These are phyloP conservation scores for Cottoperca gobio DNA, from an alignment of 2,797 vertebrate species.

Conservation along the genomic window DNA sequence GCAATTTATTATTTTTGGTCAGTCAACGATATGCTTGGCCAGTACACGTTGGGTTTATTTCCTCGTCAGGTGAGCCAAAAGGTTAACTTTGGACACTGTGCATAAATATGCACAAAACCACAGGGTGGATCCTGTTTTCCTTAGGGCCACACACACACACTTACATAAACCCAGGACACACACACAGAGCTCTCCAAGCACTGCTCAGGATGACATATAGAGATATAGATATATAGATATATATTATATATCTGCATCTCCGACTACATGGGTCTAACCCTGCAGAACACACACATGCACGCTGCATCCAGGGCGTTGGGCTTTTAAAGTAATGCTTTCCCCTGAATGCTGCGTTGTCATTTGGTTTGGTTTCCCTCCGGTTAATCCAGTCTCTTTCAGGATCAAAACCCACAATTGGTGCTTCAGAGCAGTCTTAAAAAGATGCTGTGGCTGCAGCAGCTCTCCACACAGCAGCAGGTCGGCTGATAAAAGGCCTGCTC, in stretches of 20 bases:
- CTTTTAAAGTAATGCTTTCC: constrained; percentile 24
- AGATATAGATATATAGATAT: constrained; percentile 1
- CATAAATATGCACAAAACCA: constrained; percentile 8
- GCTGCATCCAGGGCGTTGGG: background rate
- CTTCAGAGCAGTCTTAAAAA: constrained; percentile 28
- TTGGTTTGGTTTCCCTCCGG: constrained; percentile 30
- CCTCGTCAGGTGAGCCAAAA: too few species aligned
- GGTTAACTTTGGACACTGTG: background rate
- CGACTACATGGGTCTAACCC: constrained; percentile 16
- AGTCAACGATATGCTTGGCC: too few species aligned
- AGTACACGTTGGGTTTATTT: too few species aligned
- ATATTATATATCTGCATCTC: constrained; percentile 27
- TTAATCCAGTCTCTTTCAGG: constrained; percentile 38
- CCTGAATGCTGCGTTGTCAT: constrained; percentile 38
- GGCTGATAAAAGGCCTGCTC: constrained; percentile 56
- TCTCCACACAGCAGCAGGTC: constrained; percentile 35
- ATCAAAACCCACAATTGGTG: constrained; percentile 43
- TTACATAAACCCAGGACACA: constrained; percentile 26
- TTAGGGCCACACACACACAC: background rate
- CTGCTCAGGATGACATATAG: constrained; percentile 52
- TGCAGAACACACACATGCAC: constrained; percentile 17
- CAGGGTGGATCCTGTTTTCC: constrained; percentile 12
- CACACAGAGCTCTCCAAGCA: constrained; percentile 48
- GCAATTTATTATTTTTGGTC: too few species aligned
- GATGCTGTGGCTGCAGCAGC: constrained; percentile 40